Conservation (phyloP, 92 coral and sea anemone species). For the Bergia sp. region DNA sequence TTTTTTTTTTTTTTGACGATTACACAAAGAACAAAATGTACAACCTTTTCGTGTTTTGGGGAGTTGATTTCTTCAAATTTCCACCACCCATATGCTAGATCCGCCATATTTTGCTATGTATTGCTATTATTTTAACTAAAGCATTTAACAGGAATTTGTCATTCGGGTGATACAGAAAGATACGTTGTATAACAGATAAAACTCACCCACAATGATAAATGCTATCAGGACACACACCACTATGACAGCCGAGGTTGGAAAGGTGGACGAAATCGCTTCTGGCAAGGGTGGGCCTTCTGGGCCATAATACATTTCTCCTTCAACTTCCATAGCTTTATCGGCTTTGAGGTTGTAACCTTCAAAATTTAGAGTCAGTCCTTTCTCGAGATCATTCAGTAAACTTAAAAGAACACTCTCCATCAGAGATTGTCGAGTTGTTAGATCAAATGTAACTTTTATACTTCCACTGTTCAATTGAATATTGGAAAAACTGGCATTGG, state of each 20-base stretch:
- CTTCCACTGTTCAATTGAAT: slow-evolving; percentile 64
- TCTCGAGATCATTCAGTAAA: slow-evolving; percentile 62
- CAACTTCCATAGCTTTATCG: slow-evolving; percentile 47
- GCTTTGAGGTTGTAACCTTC: slow-evolving; percentile 55
- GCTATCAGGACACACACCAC: slow-evolving; percentile 51
- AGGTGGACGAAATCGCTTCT: slow-evolving; percentile 31
- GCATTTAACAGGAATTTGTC: too few relatives aligned
- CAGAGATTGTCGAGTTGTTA: slow-evolving; percentile 52
- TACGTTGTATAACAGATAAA: too few relatives aligned
- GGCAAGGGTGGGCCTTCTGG: slow-evolving; percentile 39
- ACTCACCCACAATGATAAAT: slow-evolving; percentile 18
- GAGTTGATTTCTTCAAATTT: too few relatives aligned
- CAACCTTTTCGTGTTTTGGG: too few relatives aligned
- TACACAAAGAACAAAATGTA: too few relatives aligned
- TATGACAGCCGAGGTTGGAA: slow-evolving; percentile 57
- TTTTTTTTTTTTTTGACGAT: too few relatives aligned
- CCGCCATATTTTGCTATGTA: too few relatives aligned
- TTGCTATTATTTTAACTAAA: too few relatives aligned
- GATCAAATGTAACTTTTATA: slow-evolving; percentile 63
- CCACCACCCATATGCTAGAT: too few relatives aligned
- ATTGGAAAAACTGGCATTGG: slow-evolving; percentile 45
- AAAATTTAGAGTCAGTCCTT: slow-evolving; percentile 49
- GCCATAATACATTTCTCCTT: slow-evolving; percentile 54
- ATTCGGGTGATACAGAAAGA: not conserved
- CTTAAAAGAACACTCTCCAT: slow-evolving; percentile 54